Base-by-base conservation (phyloP, 2,113 vertebrate species). In the Indri indri region DNA sequence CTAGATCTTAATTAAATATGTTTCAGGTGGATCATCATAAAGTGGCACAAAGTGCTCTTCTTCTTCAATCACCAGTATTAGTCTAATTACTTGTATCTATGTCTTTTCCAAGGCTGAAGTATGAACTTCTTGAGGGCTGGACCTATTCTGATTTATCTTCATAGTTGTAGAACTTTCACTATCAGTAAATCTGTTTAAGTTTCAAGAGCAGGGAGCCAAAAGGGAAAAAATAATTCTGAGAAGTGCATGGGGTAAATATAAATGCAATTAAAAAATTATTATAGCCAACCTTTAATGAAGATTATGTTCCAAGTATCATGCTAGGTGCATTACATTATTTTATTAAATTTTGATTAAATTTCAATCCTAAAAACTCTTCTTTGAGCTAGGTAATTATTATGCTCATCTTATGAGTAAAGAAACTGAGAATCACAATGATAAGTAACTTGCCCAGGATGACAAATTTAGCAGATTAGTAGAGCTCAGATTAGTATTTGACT, bases 121-220 rank as follows among this genome's bases (percentile, higher is more conserved):
- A 18, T 61, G 71, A 88, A 88, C n/a, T 68, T 94, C 61, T 37
- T 70, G 54, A 90, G 20, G 32, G 70, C 37, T 77, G 54, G 37
- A 79, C 13, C 32, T 96, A 9, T 40, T 83, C 47, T 84, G 30
- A 70, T 52, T 87, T 71, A 70, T 34, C 20, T 96, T 88, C 42
- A 71, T 23, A 81, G 13, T 63, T 37, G 82, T 13, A 79, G 52
- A 93, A 92, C 70, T 88, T 84, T 93, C 50, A 65, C 8, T 57
- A 90, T 73, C 14, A 73, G 32, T 32, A 68, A 18, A 27, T 52
- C 13, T 76, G 42, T 81, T 88, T 68, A 92, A 57, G 83, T 66
- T 92, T 89, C n/a, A 81, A 81, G 30, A 91, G 77, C 42, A 93
- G 50, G 20, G 37, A 95, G 65, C 17, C 65, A 86, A 92, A 86